Percentiles rank a stretch among this genome's conserved stretches.
phyloP scores from a whole-genome alignment of 2,888 invertebrate genomes.

The Ectemnius cavifrons region DNA sequence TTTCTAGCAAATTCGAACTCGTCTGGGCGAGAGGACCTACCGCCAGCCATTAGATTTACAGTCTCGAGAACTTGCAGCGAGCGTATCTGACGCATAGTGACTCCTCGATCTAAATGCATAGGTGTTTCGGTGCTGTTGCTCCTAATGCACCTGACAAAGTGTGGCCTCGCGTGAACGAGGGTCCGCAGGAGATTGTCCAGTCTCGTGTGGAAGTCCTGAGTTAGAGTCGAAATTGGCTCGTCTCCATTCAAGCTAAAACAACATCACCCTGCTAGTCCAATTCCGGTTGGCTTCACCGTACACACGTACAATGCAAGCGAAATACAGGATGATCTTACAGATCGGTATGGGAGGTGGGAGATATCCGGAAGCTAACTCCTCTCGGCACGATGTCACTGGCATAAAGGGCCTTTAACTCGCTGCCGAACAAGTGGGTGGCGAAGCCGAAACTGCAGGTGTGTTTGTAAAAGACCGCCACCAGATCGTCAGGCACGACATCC shows the following conservation, averaged over 20 bases:
- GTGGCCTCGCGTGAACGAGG: slow-evolving; percentile 94
- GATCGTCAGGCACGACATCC: slow-evolving; percentile 94
- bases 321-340: slow-evolving; percentile 74
- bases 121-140: slow-evolving; percentile 90
- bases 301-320: not conserved
- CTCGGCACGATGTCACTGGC: slow-evolving; percentile 86
- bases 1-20: slow-evolving; percentile 6
- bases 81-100: slow-evolving; percentile 92
- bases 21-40: slow-evolving; percentile 68
- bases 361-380: slow-evolving; percentile 91
- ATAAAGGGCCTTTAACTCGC: slow-evolving; percentile 91
- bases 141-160: slow-evolving; percentile 95
- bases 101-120: slow-evolving; percentile 90
- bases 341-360: slow-evolving; percentile 92
- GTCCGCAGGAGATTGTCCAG: slow-evolving; percentile 95
- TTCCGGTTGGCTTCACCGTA: not conserved
- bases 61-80: slow-evolving; percentile 94
- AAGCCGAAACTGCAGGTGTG: slow-evolving; percentile 97
- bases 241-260: slow-evolving; percentile 85
- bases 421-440: slow-evolving; percentile 96
- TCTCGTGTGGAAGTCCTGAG: slow-evolving; percentile 96
- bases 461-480: slow-evolving; percentile 95
- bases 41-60: slow-evolving; percentile 96
- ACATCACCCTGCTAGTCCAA: not conserved
- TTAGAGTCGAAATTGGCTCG: slow-evolving; percentile 92